Conservation (phyloP, 2,797 vertebrate genomes). For the Toxotes lorentzi region DNA sequence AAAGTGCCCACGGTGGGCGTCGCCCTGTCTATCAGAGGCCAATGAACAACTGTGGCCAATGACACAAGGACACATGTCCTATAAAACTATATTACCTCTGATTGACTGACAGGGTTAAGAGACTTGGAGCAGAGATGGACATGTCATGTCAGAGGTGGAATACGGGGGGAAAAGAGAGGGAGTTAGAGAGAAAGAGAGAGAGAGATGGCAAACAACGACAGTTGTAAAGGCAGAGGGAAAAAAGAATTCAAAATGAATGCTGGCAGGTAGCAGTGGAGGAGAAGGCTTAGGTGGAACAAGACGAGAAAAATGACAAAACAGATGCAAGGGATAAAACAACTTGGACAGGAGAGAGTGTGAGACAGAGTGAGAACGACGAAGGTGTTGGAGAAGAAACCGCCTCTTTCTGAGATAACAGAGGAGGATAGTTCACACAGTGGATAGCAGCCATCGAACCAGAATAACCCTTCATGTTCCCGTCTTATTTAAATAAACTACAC, state of each 20-base stretch:
- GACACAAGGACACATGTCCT: conserved; percentile 76
- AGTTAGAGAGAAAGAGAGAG: background rate
- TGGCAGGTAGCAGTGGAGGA: conserved; percentile 19
- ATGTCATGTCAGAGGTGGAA: conserved; percentile 58
- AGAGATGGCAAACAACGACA: conserved; percentile 26
- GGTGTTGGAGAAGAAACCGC: conserved; percentile 17
- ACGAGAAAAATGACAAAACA: conserved; percentile 30
- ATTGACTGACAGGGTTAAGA: conserved; percentile 72
- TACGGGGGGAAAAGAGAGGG: conserved; percentile 5
- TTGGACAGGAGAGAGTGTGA: conserved; percentile 28
- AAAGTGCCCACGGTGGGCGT: conserved; percentile 69
- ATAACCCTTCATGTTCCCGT: conserved; percentile 33
- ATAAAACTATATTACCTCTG: conserved; percentile 73
- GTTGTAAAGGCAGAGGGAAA: background rate
- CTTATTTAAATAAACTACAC: conserved; percentile 49
- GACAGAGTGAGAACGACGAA: conserved; percentile 22
- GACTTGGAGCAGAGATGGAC: conserved; percentile 47
- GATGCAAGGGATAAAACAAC: conserved; percentile 36
- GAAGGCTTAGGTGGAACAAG: conserved; percentile 30
- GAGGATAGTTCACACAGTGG: conserved; percentile 34
- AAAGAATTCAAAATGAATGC: conserved; percentile 41
- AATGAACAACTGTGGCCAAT: conserved; percentile 75
- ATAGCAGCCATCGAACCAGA: conserved; percentile 40
- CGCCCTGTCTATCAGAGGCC: conserved; percentile 61
- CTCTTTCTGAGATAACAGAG: conserved; percentile 40